Base-by-base conservation (phyloP, 2,113 vertebrate species). In the Otis tarda region DNA sequence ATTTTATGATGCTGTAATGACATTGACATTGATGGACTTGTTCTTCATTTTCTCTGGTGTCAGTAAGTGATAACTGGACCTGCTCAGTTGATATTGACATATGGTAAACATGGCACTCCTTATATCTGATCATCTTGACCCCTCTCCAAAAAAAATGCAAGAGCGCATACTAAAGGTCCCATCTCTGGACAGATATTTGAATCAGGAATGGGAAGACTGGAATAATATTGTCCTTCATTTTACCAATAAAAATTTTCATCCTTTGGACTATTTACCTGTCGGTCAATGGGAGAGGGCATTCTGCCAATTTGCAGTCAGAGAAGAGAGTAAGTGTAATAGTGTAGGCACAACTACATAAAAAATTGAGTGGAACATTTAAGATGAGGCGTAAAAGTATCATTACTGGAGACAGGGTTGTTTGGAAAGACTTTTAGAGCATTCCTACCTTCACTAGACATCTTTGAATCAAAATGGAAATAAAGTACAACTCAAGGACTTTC, bases 21-120 rank as follows among this genome's bases (percentile, higher is more conserved):
- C 81, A 85, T 93, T 96, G 95, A 96, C 93, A 87, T 96, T 89
- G 93, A 87, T 94, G 88, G 80, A 93, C 84, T 79, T 80, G 74
- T 76, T 84, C 70, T 87, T 78, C 83, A 85, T 89, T 86, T 91
- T 70, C 69, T 47, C 50, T 55, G 7, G 8, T 80, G 73, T 79
- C 88, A 83, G 31, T 53, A 52, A 89, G 33, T 59, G 68, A 81
- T 83, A 90, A 70, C 61, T 47, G 56, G 87, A 43, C n/a, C 50
- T 79, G 25, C 68, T 79, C 79, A 79, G 55, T 4, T 84, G 55
- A 59, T 85, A 87, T 1, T 87, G 70, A 91, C 85, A 84, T 89
- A 45, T 69, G 57, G 20, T 93, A 95, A 94, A 95, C 37, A 69
- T 30, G 52, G 24, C 24, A 41, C 33, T 83, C 20, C 55, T 47